Conservation (phyloP, 2,113 vertebrate species). For the Nettapus auritus region DNA sequence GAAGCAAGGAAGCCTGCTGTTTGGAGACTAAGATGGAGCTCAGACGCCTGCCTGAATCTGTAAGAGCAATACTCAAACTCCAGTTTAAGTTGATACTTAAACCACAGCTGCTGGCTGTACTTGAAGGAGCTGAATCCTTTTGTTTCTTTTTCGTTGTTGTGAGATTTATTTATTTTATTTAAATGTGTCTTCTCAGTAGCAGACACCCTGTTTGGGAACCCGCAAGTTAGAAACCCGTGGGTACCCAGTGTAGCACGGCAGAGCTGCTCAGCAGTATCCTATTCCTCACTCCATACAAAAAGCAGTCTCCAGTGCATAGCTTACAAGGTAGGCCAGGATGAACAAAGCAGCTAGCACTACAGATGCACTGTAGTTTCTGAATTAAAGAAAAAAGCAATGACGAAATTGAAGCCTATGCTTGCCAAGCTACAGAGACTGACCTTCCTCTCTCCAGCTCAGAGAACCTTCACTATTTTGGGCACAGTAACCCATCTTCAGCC, state of each 20-base stretch:
- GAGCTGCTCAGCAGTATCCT: neutral
- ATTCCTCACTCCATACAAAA: neutral
- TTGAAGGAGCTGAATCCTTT: neutral
- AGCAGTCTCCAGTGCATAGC: fast-evolving
- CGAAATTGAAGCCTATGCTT: neutral
- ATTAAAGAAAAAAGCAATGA: neutral
- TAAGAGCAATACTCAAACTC: neutral
- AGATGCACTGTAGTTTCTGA: neutral
- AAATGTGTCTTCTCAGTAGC: neutral
- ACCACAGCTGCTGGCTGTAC: neutral
- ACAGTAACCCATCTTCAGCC: neutral
- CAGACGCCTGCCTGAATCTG: neutral
- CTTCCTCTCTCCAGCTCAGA: neutral
- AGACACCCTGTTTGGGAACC: neutral
- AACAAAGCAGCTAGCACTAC: fast-evolving
- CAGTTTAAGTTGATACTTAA: neutral
- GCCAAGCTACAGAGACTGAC: neutral
- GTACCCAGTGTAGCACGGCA: neutral
- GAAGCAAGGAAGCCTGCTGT: neutral
- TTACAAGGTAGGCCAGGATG: neutral
- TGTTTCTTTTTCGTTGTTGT: neutral
- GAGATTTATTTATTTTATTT: neutral
- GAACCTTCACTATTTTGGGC: neutral
- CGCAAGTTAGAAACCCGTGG: neutral
- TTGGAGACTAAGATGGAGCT: neutral